Conservation (phyloP, 2,888 invertebrate genomes). For the Embidobia sp. region DNA sequence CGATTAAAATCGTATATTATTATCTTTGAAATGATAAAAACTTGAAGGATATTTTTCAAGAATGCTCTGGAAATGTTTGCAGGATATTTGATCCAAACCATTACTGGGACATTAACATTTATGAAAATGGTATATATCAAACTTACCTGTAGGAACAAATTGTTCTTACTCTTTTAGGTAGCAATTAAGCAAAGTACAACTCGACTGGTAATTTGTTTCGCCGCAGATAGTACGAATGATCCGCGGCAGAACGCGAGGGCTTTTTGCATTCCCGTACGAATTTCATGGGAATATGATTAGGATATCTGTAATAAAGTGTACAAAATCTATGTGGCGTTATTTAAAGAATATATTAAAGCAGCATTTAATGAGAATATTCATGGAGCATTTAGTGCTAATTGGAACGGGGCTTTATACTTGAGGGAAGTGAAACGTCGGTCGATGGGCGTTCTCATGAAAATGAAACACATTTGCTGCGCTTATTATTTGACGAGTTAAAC, state of each 20-base stretch:
- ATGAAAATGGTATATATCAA: background rate
- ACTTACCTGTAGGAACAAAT: background rate
- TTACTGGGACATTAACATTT: background rate
- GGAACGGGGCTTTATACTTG: conserved; percentile 44
- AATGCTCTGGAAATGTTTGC: too few relatives aligned
- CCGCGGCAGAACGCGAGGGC: too few relatives aligned
- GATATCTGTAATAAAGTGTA: conserved; percentile 49
- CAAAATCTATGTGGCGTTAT: conserved; percentile 38
- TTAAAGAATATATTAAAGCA: conserved; percentile 54
- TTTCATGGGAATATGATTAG: conserved; percentile 49
- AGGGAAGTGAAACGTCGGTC: conserved; percentile 53
- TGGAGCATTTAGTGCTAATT: conserved; percentile 58
- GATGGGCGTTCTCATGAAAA: conserved; percentile 61
- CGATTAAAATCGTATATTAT: too few relatives aligned
- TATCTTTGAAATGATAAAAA: too few relatives aligned
- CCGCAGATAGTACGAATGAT: too few relatives aligned
- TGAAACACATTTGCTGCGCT: conserved; percentile 4
- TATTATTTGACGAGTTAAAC: conserved; percentile 5
- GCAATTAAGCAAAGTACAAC: too few relatives aligned
- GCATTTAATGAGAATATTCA: conserved; percentile 60
- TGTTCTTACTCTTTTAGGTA: too few relatives aligned
- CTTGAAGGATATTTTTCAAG: too few relatives aligned
- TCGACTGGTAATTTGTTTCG: too few relatives aligned
- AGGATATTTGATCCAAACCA: too few relatives aligned
- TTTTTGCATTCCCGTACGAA: conserved; percentile 6